Conservation (phyloP, 2,113 vertebrate species). For the Oxyura jamaicensis region DNA sequence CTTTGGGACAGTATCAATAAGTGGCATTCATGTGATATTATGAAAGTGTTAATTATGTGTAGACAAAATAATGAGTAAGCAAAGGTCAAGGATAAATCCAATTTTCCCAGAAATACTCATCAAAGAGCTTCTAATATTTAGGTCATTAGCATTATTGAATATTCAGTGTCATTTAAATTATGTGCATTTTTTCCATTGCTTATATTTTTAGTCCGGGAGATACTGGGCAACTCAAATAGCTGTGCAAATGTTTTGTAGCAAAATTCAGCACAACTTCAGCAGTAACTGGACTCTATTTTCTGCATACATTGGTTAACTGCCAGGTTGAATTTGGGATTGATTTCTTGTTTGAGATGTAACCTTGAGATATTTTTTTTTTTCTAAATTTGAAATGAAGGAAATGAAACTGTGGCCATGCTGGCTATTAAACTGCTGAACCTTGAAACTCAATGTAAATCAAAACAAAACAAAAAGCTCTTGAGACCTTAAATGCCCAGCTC, state of each 20-base stretch:
- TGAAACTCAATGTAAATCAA: constrained; percentile 24
- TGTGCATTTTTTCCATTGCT: not conserved
- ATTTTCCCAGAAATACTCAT: constrained; percentile 27
- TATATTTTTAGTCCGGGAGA: not conserved
- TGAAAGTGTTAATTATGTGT: constrained; percentile 65
- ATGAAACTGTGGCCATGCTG: not conserved
- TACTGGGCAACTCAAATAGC: not conserved
- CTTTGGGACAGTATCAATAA: constrained; percentile 61
- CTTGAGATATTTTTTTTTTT: not conserved
- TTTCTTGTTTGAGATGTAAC: not conserved
- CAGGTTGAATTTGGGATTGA: constrained; percentile 33
- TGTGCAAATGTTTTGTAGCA: not conserved
- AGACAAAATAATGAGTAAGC: constrained; percentile 59
- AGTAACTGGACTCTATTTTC: not conserved
- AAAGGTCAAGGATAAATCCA: constrained; percentile 68
- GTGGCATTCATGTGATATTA: constrained; percentile 62
- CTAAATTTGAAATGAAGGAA: not conserved
- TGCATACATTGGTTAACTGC: not conserved
- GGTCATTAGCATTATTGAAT: constrained; percentile 48
- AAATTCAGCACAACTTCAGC: not conserved
- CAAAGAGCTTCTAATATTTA: constrained; percentile 35
- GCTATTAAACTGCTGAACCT: constrained; percentile 16
- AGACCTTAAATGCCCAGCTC: not conserved
- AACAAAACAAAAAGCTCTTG: not conserved
- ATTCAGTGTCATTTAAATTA: constrained; percentile 48